Evolutionary conservation across 2,797 vertebrate genomes (phyloP).

Genomic region (Siniperca scherzeri): DNA sequence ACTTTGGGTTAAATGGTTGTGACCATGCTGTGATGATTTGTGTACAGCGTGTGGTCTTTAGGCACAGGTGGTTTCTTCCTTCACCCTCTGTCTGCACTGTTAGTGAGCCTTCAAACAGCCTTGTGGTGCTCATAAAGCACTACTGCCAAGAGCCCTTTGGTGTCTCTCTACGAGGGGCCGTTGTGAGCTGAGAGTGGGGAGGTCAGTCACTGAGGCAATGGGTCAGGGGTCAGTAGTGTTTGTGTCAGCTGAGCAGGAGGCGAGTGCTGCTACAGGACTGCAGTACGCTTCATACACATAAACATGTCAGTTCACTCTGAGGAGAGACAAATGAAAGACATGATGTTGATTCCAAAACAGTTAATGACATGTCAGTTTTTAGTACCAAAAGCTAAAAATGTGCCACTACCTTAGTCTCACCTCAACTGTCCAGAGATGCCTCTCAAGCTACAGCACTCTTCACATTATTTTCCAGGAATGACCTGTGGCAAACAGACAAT

Average conservation of each 20-base stretch:
- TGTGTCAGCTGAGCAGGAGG: constrained; percentile 65
- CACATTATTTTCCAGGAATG: constrained; percentile 84
- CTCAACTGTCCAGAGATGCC: constrained; percentile 76
- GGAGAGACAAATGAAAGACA: constrained; percentile 5
- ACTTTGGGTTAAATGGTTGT: constrained; percentile 51
- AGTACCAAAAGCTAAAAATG: background rate
- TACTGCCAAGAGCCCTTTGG: constrained; percentile 28
- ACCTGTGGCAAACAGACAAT: constrained; percentile 69
- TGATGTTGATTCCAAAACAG: background rate
- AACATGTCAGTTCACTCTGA: constrained; percentile 63
- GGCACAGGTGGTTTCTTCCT: constrained; percentile 80
- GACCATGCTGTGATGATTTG: constrained; percentile 36
- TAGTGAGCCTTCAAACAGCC: constrained; percentile 20
- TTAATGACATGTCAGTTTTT: background rate
- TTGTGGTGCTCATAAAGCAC: background rate
- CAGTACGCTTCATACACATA: constrained; percentile 66
- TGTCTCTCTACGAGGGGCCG: constrained; percentile 30
- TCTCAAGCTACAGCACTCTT: constrained; percentile 73
- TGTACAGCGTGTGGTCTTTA: constrained; percentile 80
- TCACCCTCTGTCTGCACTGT: constrained; percentile 36
- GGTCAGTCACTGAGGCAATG: constrained; percentile 53
- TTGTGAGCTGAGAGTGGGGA: constrained; percentile 13
- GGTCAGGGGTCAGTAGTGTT: constrained; percentile 84
- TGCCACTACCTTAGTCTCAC: constrained; percentile 56
- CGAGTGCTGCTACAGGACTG: constrained; percentile 51